phyloP scores from a whole-genome alignment of 1,140 invertebrate genomes.

The Solenopsis fugax region DNA sequence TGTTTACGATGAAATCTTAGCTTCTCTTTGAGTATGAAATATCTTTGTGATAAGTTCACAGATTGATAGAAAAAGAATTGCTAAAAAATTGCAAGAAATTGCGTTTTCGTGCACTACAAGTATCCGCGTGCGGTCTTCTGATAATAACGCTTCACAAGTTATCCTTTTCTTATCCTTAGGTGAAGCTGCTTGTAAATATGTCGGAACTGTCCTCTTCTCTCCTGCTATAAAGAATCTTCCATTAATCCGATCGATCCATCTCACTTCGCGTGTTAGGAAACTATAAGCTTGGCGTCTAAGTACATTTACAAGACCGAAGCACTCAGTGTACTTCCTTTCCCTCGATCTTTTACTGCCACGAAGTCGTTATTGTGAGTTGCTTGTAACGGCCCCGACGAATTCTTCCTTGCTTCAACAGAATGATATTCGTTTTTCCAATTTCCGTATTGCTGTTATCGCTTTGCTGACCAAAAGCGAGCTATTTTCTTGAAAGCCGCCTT shows the following conservation, averaged over 20 bases:
- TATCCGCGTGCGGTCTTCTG: not conserved
- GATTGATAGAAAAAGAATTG: not conserved
- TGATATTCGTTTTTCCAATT: slow-evolving; percentile 53
- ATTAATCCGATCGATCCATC: slow-evolving; percentile 51
- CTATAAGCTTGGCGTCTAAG: slow-evolving; percentile 39
- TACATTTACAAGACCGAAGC: slow-evolving; percentile 49
- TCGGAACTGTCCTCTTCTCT: not conserved
- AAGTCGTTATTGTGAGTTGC: slow-evolving; percentile 43
- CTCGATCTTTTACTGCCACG: slow-evolving; percentile 38
- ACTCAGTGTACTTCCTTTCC: slow-evolving; percentile 44
- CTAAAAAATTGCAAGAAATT: not conserved
- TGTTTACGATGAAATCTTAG: not conserved
- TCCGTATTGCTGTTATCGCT: slow-evolving; percentile 18
- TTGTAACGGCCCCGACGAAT: slow-evolving; percentile 37
- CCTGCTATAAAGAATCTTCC: slow-evolving; percentile 28
- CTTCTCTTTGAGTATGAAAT: slow-evolving; percentile 8
- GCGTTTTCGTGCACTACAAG: not conserved
- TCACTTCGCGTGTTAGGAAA: slow-evolving; percentile 50
- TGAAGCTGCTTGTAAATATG: slow-evolving; percentile 21
- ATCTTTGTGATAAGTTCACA: slow-evolving; percentile 10
- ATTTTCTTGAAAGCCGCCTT: slow-evolving; percentile 31
- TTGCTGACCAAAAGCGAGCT: slow-evolving; percentile 8
- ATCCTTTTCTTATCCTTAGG: not conserved
- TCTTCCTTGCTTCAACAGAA: slow-evolving; percentile 12
- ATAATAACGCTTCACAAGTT: not conserved